Conservation (phyloP, 2,888 invertebrate species). For the Galerucella calmariensis region DNA sequence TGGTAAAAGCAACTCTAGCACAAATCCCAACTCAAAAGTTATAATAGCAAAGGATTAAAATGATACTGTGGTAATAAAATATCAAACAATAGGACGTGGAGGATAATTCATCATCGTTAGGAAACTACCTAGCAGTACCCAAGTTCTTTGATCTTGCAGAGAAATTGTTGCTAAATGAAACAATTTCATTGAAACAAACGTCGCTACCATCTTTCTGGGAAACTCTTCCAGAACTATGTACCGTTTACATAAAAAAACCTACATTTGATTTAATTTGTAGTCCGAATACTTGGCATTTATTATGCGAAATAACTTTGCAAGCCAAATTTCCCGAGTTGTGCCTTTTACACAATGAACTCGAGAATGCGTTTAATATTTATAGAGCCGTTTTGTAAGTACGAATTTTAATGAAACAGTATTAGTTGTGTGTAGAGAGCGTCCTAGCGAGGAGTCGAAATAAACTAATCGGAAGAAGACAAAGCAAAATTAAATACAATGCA, state of each 20-base stretch:
- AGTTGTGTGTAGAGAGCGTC: slow-evolving; percentile 21
- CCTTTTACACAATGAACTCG: slow-evolving; percentile 26
- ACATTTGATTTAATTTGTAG: slow-evolving; percentile 21
- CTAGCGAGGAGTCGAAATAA: background rate
- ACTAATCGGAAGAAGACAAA: background rate
- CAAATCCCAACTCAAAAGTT: too few species aligned
- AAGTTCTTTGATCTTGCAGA: too few species aligned
- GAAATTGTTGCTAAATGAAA: background rate
- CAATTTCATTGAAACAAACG: background rate
- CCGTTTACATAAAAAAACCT: background rate
- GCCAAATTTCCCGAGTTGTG: slow-evolving; percentile 22
- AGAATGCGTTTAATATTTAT: slow-evolving; percentile 34
- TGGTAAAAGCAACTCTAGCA: too few species aligned
- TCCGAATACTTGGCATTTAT: slow-evolving; percentile 20
- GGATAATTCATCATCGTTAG: too few species aligned
- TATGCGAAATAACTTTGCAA: slow-evolving; percentile 26
- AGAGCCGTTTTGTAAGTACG: slow-evolving; percentile 29
- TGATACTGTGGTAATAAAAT: too few species aligned
- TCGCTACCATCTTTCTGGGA: background rate
- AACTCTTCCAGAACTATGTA: too few species aligned
- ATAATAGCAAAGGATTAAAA: too few species aligned
- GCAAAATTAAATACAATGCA: background rate
- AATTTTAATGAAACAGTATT: slow-evolving; percentile 40
- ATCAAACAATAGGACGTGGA: too few species aligned
- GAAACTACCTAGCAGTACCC: too few species aligned